Conservation (phyloP, 2,797 vertebrate genomes). For the Malacoctenus gilli region DNA sequence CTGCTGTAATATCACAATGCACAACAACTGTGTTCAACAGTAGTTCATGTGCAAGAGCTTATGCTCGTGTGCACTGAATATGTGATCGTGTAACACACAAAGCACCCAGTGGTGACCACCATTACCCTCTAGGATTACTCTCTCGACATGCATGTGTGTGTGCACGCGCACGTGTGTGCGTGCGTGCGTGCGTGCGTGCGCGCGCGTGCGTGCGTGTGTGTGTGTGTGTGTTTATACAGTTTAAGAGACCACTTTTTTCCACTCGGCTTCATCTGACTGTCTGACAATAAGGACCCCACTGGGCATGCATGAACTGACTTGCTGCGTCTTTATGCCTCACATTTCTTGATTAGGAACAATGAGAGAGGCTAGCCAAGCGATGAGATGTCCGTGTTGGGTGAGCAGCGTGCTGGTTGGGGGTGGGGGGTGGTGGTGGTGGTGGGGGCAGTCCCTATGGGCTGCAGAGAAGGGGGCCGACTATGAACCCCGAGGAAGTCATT, state of each 20-base stretch:
- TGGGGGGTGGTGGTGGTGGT: slow-evolving; percentile 22
- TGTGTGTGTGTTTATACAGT: slow-evolving; percentile 32
- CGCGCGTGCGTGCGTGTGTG: slow-evolving; percentile 27
- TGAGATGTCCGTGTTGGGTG: slow-evolving; percentile 53
- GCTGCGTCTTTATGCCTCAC: slow-evolving; percentile 76
- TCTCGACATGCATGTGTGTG: slow-evolving; percentile 11
- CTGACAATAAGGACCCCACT: slow-evolving; percentile 76
- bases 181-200: slow-evolving; percentile 21
- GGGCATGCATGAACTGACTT: slow-evolving; percentile 79
- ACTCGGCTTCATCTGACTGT: slow-evolving; percentile 72
- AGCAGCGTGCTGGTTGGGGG: slow-evolving; percentile 31
- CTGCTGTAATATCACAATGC: slow-evolving; percentile 42
- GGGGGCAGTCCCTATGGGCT: slow-evolving; percentile 43
- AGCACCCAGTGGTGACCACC: slow-evolving; percentile 37
- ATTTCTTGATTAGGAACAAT: slow-evolving; percentile 81
- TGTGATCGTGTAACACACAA: slow-evolving; percentile 41
- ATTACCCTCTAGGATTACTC: slow-evolving; percentile 32
- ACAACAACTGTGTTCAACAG: slow-evolving; percentile 34
- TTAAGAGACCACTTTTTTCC: slow-evolving; percentile 68
- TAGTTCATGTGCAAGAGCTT: slow-evolving; percentile 34
- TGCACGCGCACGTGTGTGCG: slow-evolving; percentile 28
- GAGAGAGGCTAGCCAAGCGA: slow-evolving; percentile 69
- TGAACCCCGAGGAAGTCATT: slow-evolving; percentile 75
- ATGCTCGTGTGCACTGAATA: slow-evolving; percentile 40
- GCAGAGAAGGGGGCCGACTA: slow-evolving; percentile 44